Evolutionary conservation across 2,797 vertebrate genomes (phyloP), one percentile per base, ranked within the genome.

Genomic region (Bovichtus diacanthus): DNA sequence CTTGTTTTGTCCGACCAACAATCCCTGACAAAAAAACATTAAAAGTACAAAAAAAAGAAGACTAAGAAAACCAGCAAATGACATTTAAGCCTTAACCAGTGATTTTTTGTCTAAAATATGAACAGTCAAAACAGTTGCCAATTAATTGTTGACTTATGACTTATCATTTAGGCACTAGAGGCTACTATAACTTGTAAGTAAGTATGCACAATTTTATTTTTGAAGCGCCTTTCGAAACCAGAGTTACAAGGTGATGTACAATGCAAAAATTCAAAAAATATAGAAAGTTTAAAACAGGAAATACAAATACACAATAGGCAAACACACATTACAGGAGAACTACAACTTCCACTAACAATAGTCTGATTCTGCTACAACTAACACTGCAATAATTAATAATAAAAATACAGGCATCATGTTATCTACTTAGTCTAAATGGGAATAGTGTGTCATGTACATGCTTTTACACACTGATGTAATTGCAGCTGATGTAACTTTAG

Each of bases 401-500:
- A 4, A 53, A 74, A 69, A 65, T 21, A 60, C 31, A 60, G 5
- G 18, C 41, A 61, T 73, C 4, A 25, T 61, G 53, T 70, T 38
- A 44, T 69, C 25, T 38, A 4, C 4, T 70, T 65, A 27, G 65
- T 63, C 51, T 39, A 62, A 80, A 78, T 34, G 19, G 43, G 27
- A 58, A 64, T 13, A 46, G 27, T 36, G 36, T 60, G 77, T 74
- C n/a, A 56, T 31, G 47, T 21, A 41, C 56, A 61, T 41, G 54
- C 60, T 78, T 76, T 84, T 50, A 69, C 44, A 78, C 27, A 12
- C 27, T 11, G 44, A 86, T 69, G 36, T 75, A 78, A 86, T 58
- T 80, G 77, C 61, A 76, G 23, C 59, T 80, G 46, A n/a, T 86
- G 83, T 77, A 85, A 56, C 75, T 59, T 36, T 34, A 76, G 80